Evolutionary conservation across 2,888 invertebrate genomes (phyloP), one percentile per base, ranked within the genome.

Genomic region (Limenitis camilla): DNA sequence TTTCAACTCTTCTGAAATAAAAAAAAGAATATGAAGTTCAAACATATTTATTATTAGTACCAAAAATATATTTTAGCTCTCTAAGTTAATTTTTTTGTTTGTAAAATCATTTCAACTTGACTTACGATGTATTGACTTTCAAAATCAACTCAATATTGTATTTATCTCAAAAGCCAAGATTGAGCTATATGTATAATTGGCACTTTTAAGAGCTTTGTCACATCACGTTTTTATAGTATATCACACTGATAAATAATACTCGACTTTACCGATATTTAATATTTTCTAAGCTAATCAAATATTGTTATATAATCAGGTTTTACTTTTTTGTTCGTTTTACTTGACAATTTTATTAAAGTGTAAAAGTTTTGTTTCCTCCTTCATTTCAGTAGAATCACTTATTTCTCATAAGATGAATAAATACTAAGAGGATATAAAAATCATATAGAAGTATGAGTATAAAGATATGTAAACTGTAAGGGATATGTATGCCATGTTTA

Each of bases 41-140:
- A 61, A 74, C 71, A 65, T 66, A 63, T 68, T 67, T 68, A 67
- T 64, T 62, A 54, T 19, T 56, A 64, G 61, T 67, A 68, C 72
- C 69, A 71, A 73, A 77, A 76, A 70, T 66, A 61, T 66, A 68
- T 69, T 72, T 62, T 74, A 74, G 80, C 81, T 82, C 80, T 82
- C 81, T 81, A 79, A 71, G 69, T 66, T 61, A 68, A 61, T 65
- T 61, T 60, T 69, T 69, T 65, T 50, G 64, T 56, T 56, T 66
- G 56, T 64, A 63, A 63, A 67, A 68, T 66, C 49, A 47, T 63
- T 65, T 66, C 59, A 57, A 54, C 65, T 71, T 72, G 71, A 67
- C 64, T 55, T 19, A 19, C 19, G 3, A 66, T 52, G 59, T 59
- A 36, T 51, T 51, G 40, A 61, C 56, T 48, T 47, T 52, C 32